Evolutionary conservation across 1,140 invertebrate genomes (phyloP).

Genomic region (Listronotus oregonensis): DNA sequence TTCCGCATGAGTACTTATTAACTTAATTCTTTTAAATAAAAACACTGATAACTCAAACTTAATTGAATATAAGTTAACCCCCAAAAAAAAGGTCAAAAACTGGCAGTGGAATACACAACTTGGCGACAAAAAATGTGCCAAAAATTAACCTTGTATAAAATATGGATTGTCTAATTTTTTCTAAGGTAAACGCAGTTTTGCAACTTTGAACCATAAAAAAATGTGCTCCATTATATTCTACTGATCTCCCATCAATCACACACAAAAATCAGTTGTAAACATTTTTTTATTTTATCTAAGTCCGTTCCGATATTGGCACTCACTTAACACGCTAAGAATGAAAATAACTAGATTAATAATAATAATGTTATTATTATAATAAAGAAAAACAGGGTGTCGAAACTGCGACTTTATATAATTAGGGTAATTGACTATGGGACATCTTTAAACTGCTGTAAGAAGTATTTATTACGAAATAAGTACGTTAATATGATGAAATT

Average conservation of each 20-base stretch:
- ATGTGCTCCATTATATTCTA: neutral
- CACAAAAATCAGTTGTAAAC: neutral
- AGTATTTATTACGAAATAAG: no score
- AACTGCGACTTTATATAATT: constrained; percentile 4
- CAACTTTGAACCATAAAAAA: neutral
- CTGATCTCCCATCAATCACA: constrained; percentile 12
- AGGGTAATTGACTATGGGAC: neutral
- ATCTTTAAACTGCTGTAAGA: neutral
- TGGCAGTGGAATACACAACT: no score
- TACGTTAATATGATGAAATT: no score
- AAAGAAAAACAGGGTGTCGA: neutral
- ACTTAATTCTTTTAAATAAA: no score
- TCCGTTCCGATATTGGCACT: constrained; percentile 10
- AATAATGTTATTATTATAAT: neutral
- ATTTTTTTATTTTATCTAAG: neutral
- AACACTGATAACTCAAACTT: no score
- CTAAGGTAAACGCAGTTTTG: no score
- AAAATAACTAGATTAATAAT: constrained; percentile 1
- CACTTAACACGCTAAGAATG: constrained; percentile 8
- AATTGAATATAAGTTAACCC: no score
- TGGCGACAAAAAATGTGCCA: no score
- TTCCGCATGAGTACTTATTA: no score
- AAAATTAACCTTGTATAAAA: no score
- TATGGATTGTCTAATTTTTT: no score
- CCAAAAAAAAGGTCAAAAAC: no score